Evolutionary conservation across 1,140 invertebrate species (phyloP).

Genomic region (Aphaenogaster ashmeadi): DNA sequence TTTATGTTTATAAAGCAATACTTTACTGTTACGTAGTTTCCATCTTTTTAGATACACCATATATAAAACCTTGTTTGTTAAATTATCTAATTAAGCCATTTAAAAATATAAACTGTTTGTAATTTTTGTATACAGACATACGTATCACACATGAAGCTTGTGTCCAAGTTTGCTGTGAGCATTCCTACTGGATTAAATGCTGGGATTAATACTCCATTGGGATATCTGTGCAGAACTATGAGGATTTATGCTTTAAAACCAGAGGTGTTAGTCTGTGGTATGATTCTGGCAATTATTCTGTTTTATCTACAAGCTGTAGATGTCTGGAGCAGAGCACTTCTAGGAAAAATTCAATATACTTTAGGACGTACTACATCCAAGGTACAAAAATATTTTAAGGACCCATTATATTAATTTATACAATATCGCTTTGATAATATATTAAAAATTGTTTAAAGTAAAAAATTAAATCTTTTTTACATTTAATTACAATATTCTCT

Average conservation of each 20-base stretch:
- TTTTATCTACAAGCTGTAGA: constrained; percentile 93
- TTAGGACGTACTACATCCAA: constrained; percentile 89
- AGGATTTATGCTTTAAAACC: constrained; percentile 92
- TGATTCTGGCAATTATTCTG: constrained; percentile 90
- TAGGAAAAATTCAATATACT: constrained; percentile 91
- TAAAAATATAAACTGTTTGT: constrained; percentile 23
- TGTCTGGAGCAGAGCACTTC: constrained; percentile 92
- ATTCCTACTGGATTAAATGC: constrained; percentile 89
- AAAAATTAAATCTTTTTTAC: neutral
- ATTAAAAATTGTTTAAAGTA: constrained; percentile 4
- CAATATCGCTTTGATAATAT: neutral
- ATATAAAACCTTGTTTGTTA: neutral
- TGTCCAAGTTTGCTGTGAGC: constrained; percentile 92
- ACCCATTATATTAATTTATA: neutral
- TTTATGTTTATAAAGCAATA: too few relatives aligned
- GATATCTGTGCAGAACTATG: constrained; percentile 92
- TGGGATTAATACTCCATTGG: constrained; percentile 87
- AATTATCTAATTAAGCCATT: neutral
- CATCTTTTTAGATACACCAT: too few relatives aligned
- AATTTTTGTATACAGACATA: constrained; percentile 88
- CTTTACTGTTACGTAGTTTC: too few relatives aligned
- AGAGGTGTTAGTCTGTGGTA: constrained; percentile 91
- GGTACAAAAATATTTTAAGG: constrained; percentile 69
- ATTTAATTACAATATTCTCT: neutral
- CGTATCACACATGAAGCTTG: constrained; percentile 93